phyloP scores from a whole-genome alignment of 2,888 invertebrate species.

The Chorisops tibialis region DNA sequence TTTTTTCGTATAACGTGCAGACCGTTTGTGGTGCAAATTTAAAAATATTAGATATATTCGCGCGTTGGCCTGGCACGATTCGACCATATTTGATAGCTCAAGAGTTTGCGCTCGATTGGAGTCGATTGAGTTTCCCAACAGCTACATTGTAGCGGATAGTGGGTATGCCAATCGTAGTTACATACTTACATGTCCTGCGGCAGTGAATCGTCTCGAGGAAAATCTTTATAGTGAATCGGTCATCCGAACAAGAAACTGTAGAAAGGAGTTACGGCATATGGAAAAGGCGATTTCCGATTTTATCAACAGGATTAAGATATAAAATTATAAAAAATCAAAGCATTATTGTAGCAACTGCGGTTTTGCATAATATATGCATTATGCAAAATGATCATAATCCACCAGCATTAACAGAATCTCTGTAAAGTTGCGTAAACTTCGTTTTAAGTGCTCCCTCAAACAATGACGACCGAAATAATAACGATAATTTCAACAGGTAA shows the following conservation, averaged over 20 bases:
- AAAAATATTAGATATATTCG: slow-evolving; percentile 15
- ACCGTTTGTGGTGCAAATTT: slow-evolving; percentile 15
- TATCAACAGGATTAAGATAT: slow-evolving; percentile 26
- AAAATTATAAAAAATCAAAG: slow-evolving; percentile 6
- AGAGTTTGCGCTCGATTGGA: slow-evolving; percentile 8
- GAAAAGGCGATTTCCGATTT: slow-evolving; percentile 29
- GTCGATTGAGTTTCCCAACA: not conserved
- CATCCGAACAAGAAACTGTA: slow-evolving; percentile 28
- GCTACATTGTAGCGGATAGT: slow-evolving; percentile 9
- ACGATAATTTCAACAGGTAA: too few species aligned
- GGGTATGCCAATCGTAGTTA: slow-evolving; percentile 4
- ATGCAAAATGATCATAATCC: not conserved
- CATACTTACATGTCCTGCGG: slow-evolving; percentile 6
- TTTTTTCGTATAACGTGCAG: not conserved
- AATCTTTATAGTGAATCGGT: slow-evolving; percentile 19
- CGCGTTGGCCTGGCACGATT: slow-evolving; percentile 25
- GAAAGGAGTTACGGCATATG: slow-evolving; percentile 31
- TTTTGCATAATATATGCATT: slow-evolving; percentile 27
- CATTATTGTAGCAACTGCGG: slow-evolving; percentile 29
- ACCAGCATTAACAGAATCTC: too few species aligned
- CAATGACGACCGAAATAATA: too few species aligned
- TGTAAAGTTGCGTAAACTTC: too few species aligned
- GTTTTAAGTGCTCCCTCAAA: too few species aligned
- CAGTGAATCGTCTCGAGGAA: not conserved
- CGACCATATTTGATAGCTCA: slow-evolving; percentile 19